A percentile compares a stretch with the other conserved stretches of the same genome.
Conservation (phyloP, 2,797 vertebrate species). For the Sibirionetta formosa region DNA sequence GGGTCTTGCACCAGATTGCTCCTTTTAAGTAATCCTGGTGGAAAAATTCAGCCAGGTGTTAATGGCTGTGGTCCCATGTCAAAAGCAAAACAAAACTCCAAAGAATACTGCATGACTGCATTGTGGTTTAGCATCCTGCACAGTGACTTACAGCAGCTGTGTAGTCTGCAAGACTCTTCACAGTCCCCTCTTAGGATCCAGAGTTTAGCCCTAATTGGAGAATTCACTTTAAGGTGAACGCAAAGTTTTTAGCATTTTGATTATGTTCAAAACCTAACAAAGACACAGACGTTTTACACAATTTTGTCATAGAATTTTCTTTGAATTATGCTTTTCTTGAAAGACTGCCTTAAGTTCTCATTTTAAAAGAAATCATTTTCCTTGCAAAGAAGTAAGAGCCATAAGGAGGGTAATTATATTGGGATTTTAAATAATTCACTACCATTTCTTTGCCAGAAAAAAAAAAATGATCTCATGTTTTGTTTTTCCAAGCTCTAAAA, state of each 20-base stretch:
- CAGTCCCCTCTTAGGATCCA: neutral
- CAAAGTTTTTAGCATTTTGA: neutral
- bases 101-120: fast-evolving
- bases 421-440: constrained; percentile 71
- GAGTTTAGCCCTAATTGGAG: neutral
- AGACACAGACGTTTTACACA: neutral
- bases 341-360: constrained; percentile 47
- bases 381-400: constrained; percentile 54
- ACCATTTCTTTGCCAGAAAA: constrained; percentile 69
- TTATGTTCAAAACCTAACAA: neutral
- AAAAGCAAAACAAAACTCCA: neutral
- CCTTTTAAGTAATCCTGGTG: neutral
- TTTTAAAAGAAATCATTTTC: constrained; percentile 66
- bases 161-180: neutral
- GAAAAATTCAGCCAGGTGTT: neutral
- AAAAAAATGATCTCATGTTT: constrained; percentile 53
- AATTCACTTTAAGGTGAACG: neutral
- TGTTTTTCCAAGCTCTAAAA: constrained; percentile 66
- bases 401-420: constrained; percentile 75
- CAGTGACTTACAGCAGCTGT: neutral
- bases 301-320: neutral
- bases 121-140: neutral
- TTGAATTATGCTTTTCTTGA: constrained; percentile 4
- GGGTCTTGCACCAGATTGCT: neutral
- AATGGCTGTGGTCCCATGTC: neutral